Evolutionary conservation across 2,888 invertebrate genomes (phyloP).

Genomic region (Agrotis puta): DNA sequence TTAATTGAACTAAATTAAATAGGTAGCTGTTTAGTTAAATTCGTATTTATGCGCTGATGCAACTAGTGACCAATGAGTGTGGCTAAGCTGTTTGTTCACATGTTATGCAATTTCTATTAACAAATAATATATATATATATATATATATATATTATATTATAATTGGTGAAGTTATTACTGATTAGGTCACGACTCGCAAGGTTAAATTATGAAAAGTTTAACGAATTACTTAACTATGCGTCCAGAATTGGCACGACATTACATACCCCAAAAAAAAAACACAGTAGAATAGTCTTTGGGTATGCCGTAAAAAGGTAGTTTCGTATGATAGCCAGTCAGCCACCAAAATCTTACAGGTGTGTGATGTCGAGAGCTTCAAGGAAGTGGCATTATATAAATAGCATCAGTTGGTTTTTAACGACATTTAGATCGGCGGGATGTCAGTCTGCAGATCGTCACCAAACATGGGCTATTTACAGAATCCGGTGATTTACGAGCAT

Average conservation of each 20-base stretch:
- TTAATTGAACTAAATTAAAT: conserved; percentile 70
- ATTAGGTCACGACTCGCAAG: not conserved
- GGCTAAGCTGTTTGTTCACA: not conserved
- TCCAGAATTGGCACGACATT: too few species aligned
- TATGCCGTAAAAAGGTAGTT: not conserved
- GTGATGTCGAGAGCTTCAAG: conserved; percentile 24
- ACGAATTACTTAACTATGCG: not conserved
- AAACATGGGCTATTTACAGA: conserved; percentile 54
- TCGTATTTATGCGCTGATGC: conserved; percentile 9
- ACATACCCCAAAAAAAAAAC: too few species aligned
- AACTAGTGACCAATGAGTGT: not conserved
- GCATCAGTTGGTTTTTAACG: conserved; percentile 52
- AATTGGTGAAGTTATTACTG: not conserved
- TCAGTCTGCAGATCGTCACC: conserved; percentile 65
- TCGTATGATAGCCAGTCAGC: not conserved
- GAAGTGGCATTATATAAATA: conserved; percentile 51
- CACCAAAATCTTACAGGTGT: conserved; percentile 4
- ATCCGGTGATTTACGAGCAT: conserved; percentile 37
- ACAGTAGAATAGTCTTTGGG: not conserved
- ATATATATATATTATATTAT: too few species aligned
- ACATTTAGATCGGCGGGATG: conserved; percentile 57
- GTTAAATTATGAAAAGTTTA: not conserved
- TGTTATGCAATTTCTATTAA: not conserved
- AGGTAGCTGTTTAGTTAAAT: conserved; percentile 59
- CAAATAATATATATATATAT: not conserved